A percentile compares a stretch with the other conserved stretches of the same genome.
Evolutionary conservation across 2,888 invertebrate genomes (phyloP).

Genomic region (Miltochrista miniata): DNA sequence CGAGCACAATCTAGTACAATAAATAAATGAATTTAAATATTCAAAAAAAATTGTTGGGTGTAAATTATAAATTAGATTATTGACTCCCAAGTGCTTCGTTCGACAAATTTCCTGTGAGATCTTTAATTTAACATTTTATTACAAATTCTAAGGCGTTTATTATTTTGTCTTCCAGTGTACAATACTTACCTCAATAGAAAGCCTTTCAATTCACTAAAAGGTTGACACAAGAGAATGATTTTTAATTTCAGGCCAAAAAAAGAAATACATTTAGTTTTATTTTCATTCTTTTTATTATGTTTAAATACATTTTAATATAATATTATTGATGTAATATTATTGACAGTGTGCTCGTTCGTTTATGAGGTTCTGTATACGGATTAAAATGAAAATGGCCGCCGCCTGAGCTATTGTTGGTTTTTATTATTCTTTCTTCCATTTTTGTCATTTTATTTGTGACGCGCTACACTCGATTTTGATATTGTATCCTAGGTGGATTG

Average conservation of each 20-base stretch:
- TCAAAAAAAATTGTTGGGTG: too few species aligned
- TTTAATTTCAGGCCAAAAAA: conserved; percentile 34
- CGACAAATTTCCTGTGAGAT: too few species aligned
- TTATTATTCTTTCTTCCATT: not conserved
- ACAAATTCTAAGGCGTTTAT: not conserved
- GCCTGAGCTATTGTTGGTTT: not conserved
- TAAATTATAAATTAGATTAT: too few species aligned
- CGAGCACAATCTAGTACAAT: too few species aligned
- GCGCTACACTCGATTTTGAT: too few species aligned
- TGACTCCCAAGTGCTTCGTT: too few species aligned
- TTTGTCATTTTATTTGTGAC: not conserved
- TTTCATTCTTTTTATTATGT: conserved; percentile 11
- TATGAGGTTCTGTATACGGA: not conserved
- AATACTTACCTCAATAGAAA: conserved; percentile 19
- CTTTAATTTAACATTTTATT: not conserved
- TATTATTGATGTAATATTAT: conserved; percentile 6
- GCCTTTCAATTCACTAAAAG: conserved; percentile 47
- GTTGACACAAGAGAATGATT: conserved; percentile 39
- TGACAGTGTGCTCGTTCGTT: not conserved
- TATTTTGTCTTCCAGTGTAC: conserved; percentile 13
- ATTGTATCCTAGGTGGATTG: too few species aligned
- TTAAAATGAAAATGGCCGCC: not conserved
- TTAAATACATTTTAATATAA: conserved; percentile 5
- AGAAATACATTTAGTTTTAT: conserved; percentile 9
- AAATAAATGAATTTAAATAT: too few species aligned